Evolutionary conservation across 2,797 vertebrate genomes (phyloP).

Genomic region (Periophthalmus magnuspinnatus): DNA sequence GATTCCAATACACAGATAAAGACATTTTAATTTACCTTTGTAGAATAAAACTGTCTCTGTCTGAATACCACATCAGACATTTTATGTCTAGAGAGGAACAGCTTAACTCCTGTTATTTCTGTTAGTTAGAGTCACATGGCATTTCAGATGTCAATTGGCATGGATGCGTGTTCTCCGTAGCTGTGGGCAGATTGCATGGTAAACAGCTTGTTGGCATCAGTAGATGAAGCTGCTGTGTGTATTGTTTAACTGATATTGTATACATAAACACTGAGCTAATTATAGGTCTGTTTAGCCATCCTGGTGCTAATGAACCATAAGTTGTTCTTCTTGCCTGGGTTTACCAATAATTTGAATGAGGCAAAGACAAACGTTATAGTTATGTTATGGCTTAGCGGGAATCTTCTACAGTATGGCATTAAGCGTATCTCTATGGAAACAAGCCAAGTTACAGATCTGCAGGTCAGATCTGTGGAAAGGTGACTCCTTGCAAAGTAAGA

Average conservation of each 20-base stretch:
- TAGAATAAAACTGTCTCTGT: not conserved
- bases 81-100: not conserved
- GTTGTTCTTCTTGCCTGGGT: not conserved
- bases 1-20: not conserved
- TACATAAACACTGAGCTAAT: slow-evolving; percentile 7
- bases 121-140: slow-evolving; percentile 4
- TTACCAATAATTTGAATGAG: not conserved
- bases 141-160: slow-evolving; percentile 16
- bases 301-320: not conserved
- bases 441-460: too few species aligned
- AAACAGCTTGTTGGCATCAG: slow-evolving; percentile 28
- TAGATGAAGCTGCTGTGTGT: slow-evolving; percentile 4
- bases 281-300: not conserved
- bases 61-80: not conserved
- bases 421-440: too few species aligned
- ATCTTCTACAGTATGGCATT: too few species aligned
- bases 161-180: not conserved
- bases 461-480: too few species aligned
- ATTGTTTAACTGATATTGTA: slow-evolving; percentile 1
- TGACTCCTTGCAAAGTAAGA: too few species aligned
- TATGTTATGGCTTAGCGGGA: too few species aligned
- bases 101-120: not conserved
- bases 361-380: slow-evolving; percentile 9
- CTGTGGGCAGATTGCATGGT: slow-evolving; percentile 28
- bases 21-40: too few species aligned